Base-by-base conservation (phyloP, 2,797 vertebrate species). In the Anguilla megastoma region DNA sequence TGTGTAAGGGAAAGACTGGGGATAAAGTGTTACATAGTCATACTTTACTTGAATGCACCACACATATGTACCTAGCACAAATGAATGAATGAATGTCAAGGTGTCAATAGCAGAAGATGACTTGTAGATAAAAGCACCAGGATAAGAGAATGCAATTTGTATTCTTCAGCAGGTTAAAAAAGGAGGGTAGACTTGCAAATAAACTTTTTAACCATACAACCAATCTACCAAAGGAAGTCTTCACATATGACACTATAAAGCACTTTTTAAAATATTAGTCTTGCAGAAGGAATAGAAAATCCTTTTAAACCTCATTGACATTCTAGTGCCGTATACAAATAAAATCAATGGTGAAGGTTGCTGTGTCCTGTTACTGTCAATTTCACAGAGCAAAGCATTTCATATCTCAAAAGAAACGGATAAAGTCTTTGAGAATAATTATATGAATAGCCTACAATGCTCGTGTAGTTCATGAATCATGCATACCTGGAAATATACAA, bases 301-400 rank as follows among this genome's bases (percentile, higher is more conserved):
- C 71, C 27, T 76, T 76, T 76, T 36, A 16, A 33, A 76, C n/a
- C 24, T 76, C 27, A 76, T 36, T 76, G 30, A 76, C 36, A 76
- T 76, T 76, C 71, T 76, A 33, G 33, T 36, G 27, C 12, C 10
- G 18, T 76, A 6, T 76, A 76, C 33, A 36, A 76, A 36, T 14
- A 36, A 76, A 76, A 76, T 76, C 71, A 76, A 76, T 76, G 71
- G 18, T 76, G 71, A 36, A 76, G 33, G 71, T 76, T 76, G 71
- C 18, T 76, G 33, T 48, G 76, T 80, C 76, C 36, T 80, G 36
- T 80, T 48, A 24, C 71, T 80, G 76, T 80, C 76, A 80, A 80
- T 41, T 41, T 80, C 33, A 45, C 41, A 80, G 76, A 24, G 33
- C 76, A 45, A 80, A 18, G 33, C 33, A 45, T 80, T 80, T 36